These are phyloP conservation scores for Nomada goodeniana DNA, from an alignment of 2,888 invertebrate genomes.

Conservation along the genomic window DNA sequence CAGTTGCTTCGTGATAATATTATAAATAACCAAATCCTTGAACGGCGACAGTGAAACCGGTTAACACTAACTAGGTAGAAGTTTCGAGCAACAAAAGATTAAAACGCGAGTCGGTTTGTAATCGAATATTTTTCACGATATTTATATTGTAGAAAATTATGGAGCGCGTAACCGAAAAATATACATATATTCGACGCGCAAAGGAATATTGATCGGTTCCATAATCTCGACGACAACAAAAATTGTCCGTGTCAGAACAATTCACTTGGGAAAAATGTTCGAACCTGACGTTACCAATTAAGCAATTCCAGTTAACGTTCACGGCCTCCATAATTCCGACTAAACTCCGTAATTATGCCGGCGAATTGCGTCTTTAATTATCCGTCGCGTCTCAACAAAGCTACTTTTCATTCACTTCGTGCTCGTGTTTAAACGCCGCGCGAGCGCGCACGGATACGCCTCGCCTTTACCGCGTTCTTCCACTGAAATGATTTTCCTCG, in stretches of 20 bases:
- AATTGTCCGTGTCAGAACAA: neutral
- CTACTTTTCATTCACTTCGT: neutral
- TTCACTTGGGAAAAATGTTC: neutral
- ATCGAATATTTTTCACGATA: too few species aligned
- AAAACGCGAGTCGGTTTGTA: too few species aligned
- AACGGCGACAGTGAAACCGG: too few species aligned
- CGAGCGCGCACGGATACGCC: neutral
- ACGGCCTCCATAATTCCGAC: constrained; percentile 14
- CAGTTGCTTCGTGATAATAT: constrained; percentile 1
- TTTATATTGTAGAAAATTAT: too few species aligned
- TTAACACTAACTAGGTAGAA: too few species aligned
- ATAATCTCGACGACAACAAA: neutral
- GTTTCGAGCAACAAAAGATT: too few species aligned
- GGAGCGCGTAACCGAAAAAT: neutral
- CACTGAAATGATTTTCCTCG: constrained; percentile 7
- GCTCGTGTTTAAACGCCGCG: neutral
- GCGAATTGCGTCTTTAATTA: constrained; percentile 32
- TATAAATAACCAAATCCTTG: too few species aligned
- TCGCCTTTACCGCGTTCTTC: neutral
- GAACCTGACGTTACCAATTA: constrained; percentile 6
- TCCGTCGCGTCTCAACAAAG: neutral
- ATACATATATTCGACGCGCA: too few species aligned
- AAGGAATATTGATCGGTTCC: neutral
- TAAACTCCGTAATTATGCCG: neutral
- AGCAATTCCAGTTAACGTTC: constrained; percentile 9